phyloP scores from a whole-genome alignment of 2,888 invertebrate genomes.

The Nephrotoma guestfalica region DNA sequence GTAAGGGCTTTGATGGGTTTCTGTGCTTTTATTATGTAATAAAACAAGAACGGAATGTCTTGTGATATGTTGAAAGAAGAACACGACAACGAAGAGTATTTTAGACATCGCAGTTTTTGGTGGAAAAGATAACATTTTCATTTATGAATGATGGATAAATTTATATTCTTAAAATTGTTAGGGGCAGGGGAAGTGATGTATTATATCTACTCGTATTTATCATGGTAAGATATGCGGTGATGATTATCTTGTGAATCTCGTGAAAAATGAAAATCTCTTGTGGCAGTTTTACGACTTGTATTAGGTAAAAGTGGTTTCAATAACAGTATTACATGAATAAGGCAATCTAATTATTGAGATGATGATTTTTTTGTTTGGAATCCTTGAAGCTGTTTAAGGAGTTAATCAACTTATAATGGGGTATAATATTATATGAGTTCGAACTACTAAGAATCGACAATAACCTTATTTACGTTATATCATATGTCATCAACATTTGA shows the following conservation, averaged over 20 bases:
- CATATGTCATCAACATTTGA: too few species aligned
- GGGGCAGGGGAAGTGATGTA: not conserved
- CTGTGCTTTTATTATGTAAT: not conserved
- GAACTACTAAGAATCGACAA: too few species aligned
- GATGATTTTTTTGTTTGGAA: not conserved
- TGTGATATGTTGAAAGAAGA: not conserved
- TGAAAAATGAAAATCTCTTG: not conserved
- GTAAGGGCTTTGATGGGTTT: not conserved
- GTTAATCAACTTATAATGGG: too few species aligned
- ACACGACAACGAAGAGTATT: not conserved
- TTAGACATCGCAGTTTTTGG: not conserved
- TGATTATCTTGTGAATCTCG: not conserved
- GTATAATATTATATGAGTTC: too few species aligned
- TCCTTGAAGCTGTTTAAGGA: too few species aligned
- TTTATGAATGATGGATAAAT: not conserved
- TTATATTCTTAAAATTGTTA: not conserved
- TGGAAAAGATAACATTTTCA: not conserved
- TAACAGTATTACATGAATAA: not conserved
- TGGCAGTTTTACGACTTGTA: not conserved
- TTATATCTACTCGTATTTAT: not conserved
- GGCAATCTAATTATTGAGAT: not conserved
- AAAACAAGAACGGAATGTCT: not conserved
- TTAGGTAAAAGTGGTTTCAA: not conserved
- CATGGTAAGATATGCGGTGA: not conserved
- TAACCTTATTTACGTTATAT: too few species aligned